Evolutionary conservation across 1,140 invertebrate genomes (phyloP).

Genomic region (Drosophila fuyamai): DNA sequence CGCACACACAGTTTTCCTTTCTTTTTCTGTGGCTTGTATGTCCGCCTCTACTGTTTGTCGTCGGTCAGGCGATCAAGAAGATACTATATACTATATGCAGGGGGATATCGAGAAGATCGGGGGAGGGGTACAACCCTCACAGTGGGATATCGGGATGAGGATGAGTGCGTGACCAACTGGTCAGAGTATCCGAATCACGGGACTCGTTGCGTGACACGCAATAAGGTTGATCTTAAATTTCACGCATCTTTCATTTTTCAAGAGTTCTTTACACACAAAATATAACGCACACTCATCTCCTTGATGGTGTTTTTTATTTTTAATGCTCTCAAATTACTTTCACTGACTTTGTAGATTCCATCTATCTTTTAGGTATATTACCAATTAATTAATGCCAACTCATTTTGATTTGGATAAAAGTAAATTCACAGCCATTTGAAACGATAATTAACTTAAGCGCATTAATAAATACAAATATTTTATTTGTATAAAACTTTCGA

Average conservation of each 20-base stretch:
- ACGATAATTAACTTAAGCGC: too few species aligned
- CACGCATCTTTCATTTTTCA: conserved; percentile 16
- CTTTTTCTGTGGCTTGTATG: conserved; percentile 14
- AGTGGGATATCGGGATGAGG: conserved; percentile 46
- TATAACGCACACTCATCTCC: conserved; percentile 7
- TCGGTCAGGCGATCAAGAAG: conserved; percentile 30
- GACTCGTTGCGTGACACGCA: conserved; percentile 27
- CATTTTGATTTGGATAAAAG: not conserved
- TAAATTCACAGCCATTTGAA: too few species aligned
- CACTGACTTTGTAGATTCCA: not conserved
- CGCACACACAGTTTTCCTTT: conserved; percentile 58
- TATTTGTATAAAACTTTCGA: too few species aligned
- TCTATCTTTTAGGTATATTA: not conserved
- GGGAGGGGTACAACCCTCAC: conserved; percentile 20
- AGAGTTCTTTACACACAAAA: conserved; percentile 2
- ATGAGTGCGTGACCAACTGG: conserved; percentile 42
- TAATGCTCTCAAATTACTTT: conserved; percentile 10
- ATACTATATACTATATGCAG: conserved; percentile 15
- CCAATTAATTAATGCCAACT: not conserved
- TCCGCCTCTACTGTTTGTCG: conserved; percentile 38
- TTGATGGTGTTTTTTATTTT: not conserved
- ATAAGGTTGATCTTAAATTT: conserved; percentile 11
- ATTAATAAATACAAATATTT: too few species aligned
- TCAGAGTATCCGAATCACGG: conserved; percentile 5
- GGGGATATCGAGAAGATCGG: not conserved